These are phyloP conservation scores for Montipora cactus DNA, from an alignment of 64 coral and sea anemone genomes.

Conservation along the genomic window DNA sequence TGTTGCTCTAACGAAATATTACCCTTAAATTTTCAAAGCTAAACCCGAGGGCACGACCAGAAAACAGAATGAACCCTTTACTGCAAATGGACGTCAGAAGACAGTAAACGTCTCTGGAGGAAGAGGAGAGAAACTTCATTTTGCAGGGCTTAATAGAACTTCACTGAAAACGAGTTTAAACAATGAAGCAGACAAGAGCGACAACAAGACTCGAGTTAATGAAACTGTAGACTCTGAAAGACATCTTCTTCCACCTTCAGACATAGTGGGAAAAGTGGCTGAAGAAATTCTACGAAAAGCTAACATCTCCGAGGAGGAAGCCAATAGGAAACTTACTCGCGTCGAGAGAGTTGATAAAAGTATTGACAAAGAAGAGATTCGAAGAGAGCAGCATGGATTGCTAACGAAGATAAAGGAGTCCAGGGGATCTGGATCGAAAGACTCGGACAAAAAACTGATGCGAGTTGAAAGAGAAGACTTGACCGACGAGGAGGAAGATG, in stretches of 20 bases:
- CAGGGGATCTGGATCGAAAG: background rate
- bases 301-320: constrained; percentile 55
- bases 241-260: constrained; percentile 50
- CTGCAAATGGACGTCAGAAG: background rate
- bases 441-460: background rate
- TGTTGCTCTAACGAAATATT: too few species aligned
- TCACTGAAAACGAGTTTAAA: background rate
- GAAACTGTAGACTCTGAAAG: background rate
- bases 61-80: background rate
- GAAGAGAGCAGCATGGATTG: background rate
- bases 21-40: background rate
- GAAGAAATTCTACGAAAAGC: constrained; percentile 57
- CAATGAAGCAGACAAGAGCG: background rate
- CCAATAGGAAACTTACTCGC: constrained; percentile 50
- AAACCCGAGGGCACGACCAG: background rate
- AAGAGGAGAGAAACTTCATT: constrained; percentile 26
- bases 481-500: constrained; percentile 22
- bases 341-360: constrained; percentile 64
- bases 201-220: background rate
- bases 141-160: background rate
- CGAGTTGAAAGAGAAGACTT: constrained; percentile 50
- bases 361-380: constrained; percentile 10
- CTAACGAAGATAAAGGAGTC: constrained; percentile 28
- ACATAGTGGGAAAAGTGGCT: constrained; percentile 63
- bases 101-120: background rate